Evolutionary conservation across 2,797 vertebrate species (phyloP).

Genomic region (Myoxocephalus aenaeus): DNA sequence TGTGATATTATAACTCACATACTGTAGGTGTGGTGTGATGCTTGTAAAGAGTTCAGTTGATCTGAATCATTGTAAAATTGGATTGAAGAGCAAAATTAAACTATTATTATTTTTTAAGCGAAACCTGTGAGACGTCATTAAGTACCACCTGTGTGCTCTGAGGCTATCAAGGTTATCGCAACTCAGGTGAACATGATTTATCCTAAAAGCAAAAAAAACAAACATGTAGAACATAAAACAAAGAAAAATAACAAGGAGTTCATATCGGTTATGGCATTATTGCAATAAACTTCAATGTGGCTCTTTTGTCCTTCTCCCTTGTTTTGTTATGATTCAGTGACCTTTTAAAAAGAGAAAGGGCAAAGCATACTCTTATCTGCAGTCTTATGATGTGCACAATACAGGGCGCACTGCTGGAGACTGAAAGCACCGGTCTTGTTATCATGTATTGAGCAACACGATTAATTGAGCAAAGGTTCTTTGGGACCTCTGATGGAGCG

Average conservation of each 20-base stretch:
- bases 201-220: background rate
- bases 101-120: background rate
- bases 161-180: background rate
- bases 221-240: background rate
- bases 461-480: conserved; percentile 1
- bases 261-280: background rate
- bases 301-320: background rate
- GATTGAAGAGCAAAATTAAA: background rate
- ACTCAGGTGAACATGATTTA: background rate
- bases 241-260: background rate
- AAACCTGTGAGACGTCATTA: background rate
- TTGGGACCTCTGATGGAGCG: background rate
- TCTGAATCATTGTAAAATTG: background rate
- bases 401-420: background rate
- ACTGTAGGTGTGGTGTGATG: background rate
- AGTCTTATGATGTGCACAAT: background rate
- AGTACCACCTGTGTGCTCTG: background rate
- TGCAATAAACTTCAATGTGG: background rate
- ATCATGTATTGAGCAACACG: background rate
- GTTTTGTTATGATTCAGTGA: background rate
- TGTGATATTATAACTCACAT: background rate
- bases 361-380: background rate
- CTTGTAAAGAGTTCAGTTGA: background rate
- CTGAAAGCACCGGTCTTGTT: background rate
- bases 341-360: background rate